These are phyloP conservation scores for Vanessa cardui DNA, from an alignment of 2,888 invertebrate species.

Conservation along the genomic window DNA sequence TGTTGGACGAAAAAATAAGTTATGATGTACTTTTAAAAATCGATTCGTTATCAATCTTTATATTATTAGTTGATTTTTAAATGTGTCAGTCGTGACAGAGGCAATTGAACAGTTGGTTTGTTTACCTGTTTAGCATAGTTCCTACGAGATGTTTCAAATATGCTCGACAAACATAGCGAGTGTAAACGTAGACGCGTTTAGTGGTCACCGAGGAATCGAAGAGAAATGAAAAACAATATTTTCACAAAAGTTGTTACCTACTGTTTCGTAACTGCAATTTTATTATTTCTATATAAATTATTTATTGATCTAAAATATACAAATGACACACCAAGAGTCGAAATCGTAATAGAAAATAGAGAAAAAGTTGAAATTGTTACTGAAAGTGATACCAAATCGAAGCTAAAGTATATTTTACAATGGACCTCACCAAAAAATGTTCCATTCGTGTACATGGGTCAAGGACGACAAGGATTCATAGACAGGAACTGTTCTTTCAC, in stretches of 20 bases:
- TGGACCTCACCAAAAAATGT: constrained; percentile 55
- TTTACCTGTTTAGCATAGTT: constrained; percentile 6
- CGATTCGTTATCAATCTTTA: neutral
- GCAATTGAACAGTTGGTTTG: neutral
- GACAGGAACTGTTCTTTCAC: constrained; percentile 52
- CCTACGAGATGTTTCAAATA: neutral
- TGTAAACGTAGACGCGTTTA: constrained; percentile 1
- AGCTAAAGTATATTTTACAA: constrained; percentile 56
- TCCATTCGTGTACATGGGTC: constrained; percentile 56
- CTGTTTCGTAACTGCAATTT: constrained; percentile 28
- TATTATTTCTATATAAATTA: constrained; percentile 38
- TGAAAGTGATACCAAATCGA: constrained; percentile 19
- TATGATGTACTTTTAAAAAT: neutral
- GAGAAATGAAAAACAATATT: constrained; percentile 36
- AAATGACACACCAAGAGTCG: neutral
- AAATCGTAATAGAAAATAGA: constrained; percentile 10
- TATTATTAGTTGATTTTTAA: neutral
- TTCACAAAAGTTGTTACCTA: constrained; percentile 35
- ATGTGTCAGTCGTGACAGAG: neutral
- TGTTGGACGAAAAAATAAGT: no score
- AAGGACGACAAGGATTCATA: constrained; percentile 52
- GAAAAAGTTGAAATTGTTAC: neutral
- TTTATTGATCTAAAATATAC: constrained; percentile 30
- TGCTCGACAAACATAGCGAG: constrained; percentile 3
- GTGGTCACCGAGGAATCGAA: neutral